A percentile compares a stretch with the other conserved stretches of the same genome.
phyloP scores from a whole-genome alignment of 2,797 vertebrate genomes.

The Acanthurus leucopareius region DNA sequence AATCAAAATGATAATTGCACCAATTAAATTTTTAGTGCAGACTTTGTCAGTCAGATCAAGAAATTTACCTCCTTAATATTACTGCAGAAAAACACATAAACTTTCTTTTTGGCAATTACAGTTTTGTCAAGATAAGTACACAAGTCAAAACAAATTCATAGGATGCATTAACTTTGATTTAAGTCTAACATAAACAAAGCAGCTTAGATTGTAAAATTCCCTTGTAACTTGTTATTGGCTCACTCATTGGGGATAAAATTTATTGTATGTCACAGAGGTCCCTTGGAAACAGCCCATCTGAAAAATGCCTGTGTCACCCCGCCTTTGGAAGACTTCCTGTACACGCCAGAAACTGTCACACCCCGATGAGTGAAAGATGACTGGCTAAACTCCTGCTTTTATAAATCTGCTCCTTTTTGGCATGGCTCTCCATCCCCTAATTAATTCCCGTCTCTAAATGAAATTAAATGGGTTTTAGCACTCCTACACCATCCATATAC shows the following conservation, averaged over 20 bases:
- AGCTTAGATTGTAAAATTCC: not conserved
- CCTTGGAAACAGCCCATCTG: conserved; percentile 20
- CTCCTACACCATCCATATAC: conserved; percentile 81
- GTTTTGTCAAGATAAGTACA: not conserved
- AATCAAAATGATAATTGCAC: not conserved
- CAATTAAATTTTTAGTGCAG: not conserved
- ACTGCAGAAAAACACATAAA: not conserved
- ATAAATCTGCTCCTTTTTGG: conserved; percentile 74
- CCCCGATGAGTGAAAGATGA: conserved; percentile 71
- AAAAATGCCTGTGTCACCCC: conserved; percentile 39
- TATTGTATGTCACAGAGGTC: conserved; percentile 4
- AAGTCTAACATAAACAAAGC: not conserved
- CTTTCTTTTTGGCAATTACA: not conserved
- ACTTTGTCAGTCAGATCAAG: not conserved
- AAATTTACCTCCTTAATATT: not conserved
- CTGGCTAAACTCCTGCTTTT: conserved; percentile 63
- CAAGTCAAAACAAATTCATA: not conserved
- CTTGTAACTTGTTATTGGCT: not conserved
- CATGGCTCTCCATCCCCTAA: conserved; percentile 67
- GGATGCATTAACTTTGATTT: not conserved
- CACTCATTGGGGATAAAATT: not conserved
- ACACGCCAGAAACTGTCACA: conserved; percentile 42
- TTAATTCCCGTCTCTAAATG: conserved; percentile 80
- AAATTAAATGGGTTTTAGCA: conserved; percentile 81
- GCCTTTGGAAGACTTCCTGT: conserved; percentile 52